Conservation (phyloP, 2,113 vertebrate genomes). For the Podocnemis expansa region DNA sequence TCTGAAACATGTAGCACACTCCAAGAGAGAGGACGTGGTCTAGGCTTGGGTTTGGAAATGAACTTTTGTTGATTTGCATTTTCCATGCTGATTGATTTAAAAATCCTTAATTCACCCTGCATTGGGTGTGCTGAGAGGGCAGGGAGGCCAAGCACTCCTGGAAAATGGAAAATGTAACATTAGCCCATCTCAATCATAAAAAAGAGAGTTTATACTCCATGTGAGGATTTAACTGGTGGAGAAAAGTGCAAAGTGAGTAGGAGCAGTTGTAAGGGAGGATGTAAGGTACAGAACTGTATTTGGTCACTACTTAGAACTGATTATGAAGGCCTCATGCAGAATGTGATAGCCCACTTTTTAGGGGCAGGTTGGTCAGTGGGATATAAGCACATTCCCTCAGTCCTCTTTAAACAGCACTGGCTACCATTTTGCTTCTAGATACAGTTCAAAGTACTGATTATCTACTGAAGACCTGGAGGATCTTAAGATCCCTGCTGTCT, state of each 20-base stretch:
- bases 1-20: not conserved
- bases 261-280: not conserved
- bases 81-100: not conserved
- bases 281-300: not conserved
- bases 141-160: not conserved
- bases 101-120: not conserved
- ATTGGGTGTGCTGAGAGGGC: not conserved
- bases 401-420: not conserved
- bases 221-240: not conserved
- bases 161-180: not conserved
- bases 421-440: not conserved
- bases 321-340: not conserved
- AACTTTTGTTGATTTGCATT: not conserved
- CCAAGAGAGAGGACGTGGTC: not conserved
- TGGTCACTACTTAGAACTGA: not conserved
- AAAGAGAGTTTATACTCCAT: not conserved
- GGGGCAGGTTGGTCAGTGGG: rapidly evolving
- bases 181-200: not conserved
- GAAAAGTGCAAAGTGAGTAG: not conserved
- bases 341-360: not conserved
- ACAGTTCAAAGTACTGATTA: rapidly evolving
- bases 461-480: not conserved
- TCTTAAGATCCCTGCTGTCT: not conserved
- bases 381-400: not conserved
- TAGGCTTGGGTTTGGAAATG: not conserved